Evolutionary conservation across 1,140 invertebrate genomes (phyloP), one percentile per base, ranked within the genome.

Genomic region (Drosophila mojavensis): DNA sequence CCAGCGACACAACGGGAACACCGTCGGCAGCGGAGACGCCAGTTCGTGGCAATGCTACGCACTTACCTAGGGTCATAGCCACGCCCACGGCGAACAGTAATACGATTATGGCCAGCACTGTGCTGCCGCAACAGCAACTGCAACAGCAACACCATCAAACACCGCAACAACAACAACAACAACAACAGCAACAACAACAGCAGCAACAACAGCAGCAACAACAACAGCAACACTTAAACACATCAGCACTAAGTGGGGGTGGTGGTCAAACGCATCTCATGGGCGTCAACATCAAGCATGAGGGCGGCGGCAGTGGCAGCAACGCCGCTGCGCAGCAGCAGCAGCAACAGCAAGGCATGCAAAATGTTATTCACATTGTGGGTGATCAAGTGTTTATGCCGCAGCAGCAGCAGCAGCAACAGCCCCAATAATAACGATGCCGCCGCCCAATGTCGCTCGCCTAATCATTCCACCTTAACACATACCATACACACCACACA

Each of bases 321-420:
- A 61, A 51, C 64, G 60, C 65, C n/a, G 66, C 55, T 47, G 61
- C 62, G 24, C 64, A 75, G 51, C 65, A 73, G 15, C 83, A 82
- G 15, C 83, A 82, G 28, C 80, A 82, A 20, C 80, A 84, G 50
- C 82, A 86, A 51, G 84, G 82, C 73, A 81, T 91, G 80, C 90
- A 91, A 74, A 91, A 91, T 78, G 90, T 91, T 50, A 91, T 91
- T 78, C 90, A 91, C 41, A 91, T 91, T 77, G 90, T 91, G 17
- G 90, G 83, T 65, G 90, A 91, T 65, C 86, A 91, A 54, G 80
- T 91, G 41, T 91, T 85, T 50, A 41, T 88, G 56, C 81, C 83
- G 15, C 89, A 90, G 60, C 81, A 89, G 45, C 80, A 88, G 64
- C 77, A 90, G 56, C 81, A 89, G 33, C 79, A 88, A 60, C 77